phyloP scores from a whole-genome alignment of 2,797 vertebrate genomes.

The Cuniculus paca region DNA sequence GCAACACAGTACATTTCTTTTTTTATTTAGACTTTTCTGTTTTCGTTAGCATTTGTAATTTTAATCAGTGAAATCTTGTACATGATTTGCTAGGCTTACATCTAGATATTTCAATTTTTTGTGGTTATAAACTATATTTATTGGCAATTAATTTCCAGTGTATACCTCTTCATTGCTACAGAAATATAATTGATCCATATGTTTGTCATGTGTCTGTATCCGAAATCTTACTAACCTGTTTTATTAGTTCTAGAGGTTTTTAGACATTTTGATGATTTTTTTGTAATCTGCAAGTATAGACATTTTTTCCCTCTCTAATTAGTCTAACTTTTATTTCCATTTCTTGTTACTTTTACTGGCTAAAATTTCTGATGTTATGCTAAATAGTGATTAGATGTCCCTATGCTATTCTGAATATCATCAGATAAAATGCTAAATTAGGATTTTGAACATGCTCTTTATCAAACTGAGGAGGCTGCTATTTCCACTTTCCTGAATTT shows the following conservation, averaged over 20 bases:
- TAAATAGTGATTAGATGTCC: background rate
- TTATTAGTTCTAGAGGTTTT: background rate
- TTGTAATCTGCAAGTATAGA: background rate
- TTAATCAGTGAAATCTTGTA: background rate
- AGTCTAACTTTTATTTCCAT: constrained; percentile 12
- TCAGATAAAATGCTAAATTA: background rate
- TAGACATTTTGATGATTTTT: background rate
- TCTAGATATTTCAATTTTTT: background rate
- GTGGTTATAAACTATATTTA: background rate
- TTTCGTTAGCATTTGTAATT: background rate
- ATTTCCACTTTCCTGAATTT: background rate
- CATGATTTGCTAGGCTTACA: background rate
- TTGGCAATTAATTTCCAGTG: background rate
- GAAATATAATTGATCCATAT: background rate
- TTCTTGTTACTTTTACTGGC: background rate
- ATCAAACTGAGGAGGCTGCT: background rate
- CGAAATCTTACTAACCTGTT: background rate
- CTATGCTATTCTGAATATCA: background rate
- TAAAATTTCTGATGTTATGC: background rate
- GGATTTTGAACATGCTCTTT: background rate
- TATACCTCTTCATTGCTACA: background rate
- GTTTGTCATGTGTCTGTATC: background rate
- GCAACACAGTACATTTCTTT: background rate
- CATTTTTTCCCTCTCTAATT: constrained; percentile 1
- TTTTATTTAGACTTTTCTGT: background rate